Percentiles rank a stretch among this genome's conserved stretches.
These are phyloP conservation scores for Helicoverpa zea DNA, from an alignment of 1,140 invertebrate genomes.

Conservation along the genomic window DNA sequence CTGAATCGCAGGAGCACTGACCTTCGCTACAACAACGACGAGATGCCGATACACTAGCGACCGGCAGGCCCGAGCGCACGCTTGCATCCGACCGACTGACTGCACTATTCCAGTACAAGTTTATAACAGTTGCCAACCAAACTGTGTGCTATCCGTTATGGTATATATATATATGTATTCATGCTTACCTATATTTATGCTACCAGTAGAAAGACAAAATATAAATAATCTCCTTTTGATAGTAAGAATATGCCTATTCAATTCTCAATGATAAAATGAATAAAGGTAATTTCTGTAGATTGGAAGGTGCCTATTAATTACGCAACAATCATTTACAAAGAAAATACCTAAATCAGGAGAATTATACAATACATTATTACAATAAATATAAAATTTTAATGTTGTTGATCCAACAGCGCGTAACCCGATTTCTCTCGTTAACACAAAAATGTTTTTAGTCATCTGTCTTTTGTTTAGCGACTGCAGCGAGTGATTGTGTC, in stretches of 20 bases:
- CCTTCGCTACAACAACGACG: constrained; percentile 68
- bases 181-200: not conserved
- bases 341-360: not conserved
- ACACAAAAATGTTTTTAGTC: not conserved
- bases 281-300: not conserved
- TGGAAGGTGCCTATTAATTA: not conserved
- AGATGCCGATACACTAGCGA: constrained; percentile 57
- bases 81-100: constrained; percentile 63
- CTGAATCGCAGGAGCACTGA: constrained; percentile 81
- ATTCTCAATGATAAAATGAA: no score
- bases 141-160: not conserved
- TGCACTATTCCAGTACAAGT: constrained; percentile 60
- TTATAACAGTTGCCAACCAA: constrained; percentile 30
- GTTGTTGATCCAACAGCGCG: not conserved
- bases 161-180: not conserved
- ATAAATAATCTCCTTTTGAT: no score
- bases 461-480: not conserved
- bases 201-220: no score
- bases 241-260: no score
- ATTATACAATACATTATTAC: not conserved
- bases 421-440: not conserved
- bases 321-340: not conserved
- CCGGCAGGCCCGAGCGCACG: constrained; percentile 61
- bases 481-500: not conserved
- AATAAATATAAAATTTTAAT: not conserved